Conservation (phyloP, 2,797 vertebrate species). For the Dryobates pubescens region DNA sequence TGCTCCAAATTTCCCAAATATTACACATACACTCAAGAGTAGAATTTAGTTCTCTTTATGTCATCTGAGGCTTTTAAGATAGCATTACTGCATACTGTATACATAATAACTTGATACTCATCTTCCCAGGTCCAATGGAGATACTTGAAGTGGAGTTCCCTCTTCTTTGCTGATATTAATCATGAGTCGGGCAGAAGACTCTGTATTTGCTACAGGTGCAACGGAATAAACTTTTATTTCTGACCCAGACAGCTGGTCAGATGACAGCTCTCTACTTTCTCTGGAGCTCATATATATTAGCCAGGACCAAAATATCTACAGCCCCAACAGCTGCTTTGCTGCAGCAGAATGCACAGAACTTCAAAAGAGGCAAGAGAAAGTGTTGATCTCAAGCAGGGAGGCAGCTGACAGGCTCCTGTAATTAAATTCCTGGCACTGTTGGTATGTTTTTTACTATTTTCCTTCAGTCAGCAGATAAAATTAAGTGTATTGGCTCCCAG, state of each 20-base stretch:
- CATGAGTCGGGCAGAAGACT: background rate
- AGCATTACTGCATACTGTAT: background rate
- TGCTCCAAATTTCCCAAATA: background rate
- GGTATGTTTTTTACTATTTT: slow-evolving; percentile 22
- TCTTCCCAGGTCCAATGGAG: background rate
- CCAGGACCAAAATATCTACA: background rate
- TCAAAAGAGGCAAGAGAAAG: background rate
- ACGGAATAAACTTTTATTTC: background rate
- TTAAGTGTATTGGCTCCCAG: background rate
- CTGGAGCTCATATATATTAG: background rate
- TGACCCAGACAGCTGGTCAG: background rate
- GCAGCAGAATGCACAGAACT: background rate
- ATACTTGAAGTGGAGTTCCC: background rate
- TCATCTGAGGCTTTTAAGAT: background rate
- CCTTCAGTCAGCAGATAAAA: slow-evolving; percentile 16
- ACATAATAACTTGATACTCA: background rate
- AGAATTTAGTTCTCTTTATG: background rate
- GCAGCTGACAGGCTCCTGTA: slow-evolving; percentile 11
- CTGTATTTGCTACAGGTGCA: background rate
- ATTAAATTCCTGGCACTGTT: slow-evolving; percentile 27
- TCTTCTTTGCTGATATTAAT: background rate
- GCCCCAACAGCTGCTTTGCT: background rate
- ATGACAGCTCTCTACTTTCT: background rate
- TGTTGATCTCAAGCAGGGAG: slow-evolving; percentile 23
- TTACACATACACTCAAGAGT: background rate